These are phyloP conservation scores for Periophthalmus magnuspinnatus DNA, from an alignment of 2,797 vertebrate species.

Conservation along the genomic window DNA sequence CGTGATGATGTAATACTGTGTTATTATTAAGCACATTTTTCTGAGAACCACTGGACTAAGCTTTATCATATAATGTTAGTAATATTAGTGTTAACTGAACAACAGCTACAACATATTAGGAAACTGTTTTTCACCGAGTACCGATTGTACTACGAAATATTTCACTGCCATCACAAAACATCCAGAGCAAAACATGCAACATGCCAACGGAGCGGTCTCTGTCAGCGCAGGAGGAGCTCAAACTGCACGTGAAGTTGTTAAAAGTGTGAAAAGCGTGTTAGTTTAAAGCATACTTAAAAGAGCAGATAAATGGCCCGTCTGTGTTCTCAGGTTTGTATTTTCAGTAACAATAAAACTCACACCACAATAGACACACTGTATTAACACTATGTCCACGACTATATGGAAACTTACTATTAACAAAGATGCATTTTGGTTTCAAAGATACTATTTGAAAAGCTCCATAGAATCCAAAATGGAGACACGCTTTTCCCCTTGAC, in stretches of 20 bases:
- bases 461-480: conserved; percentile 11
- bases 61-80: background rate
- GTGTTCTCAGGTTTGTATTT: background rate
- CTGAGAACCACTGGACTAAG: background rate
- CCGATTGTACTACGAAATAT: background rate
- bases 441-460: conserved; percentile 1
- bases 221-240: background rate
- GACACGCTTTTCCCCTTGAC: background rate
- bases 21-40: too few relatives aligned
- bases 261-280: background rate
- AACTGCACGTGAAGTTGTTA: background rate
- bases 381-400: background rate
- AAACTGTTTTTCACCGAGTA: too few relatives aligned
- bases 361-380: background rate
- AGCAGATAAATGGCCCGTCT: background rate
- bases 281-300: background rate
- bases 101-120: background rate
- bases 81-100: background rate
- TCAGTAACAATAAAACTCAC: background rate
- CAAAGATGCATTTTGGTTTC: conserved; percentile 14
- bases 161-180: background rate
- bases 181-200: background rate
- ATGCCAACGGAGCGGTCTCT: background rate
- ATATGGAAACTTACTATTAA: conserved; percentile 9
- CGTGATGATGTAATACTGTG: too few relatives aligned